Evolutionary conservation across 2,888 invertebrate species (phyloP), one percentile per base, ranked within the genome.

Genomic region (Callimorpha dominula): DNA sequence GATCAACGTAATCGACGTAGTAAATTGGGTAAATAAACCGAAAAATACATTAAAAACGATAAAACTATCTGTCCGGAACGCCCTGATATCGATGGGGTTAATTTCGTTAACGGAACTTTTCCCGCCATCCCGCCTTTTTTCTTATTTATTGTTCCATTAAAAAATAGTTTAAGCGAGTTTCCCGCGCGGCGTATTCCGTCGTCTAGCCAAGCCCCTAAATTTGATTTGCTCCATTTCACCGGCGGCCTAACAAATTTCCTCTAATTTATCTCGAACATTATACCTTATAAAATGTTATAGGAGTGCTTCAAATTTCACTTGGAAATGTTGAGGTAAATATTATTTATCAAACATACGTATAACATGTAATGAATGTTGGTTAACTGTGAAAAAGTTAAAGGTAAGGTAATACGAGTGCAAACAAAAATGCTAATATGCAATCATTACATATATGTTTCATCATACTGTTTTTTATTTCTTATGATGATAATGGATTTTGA

Each of bases 61-160:
- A 74, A 65, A 50, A 70, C 76, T 79, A 80, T 76, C 77, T 67
- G 62, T 65, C 66, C 52, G 20, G 74, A 73, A 72, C 54, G 66
- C 14, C 7, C 70, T 65, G 43, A 70, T 66, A 69, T 66, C 70
- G 75, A 77, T 75, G 74, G 75, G 73, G 77, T 73, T 84, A 77
- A 80, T 75, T 80, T 75, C 72, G 75, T 77, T 84, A 76, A 76
- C 71, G 52, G 54, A 64, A 72, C 75, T 74, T 76, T 76, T 70
- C 70, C 70, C 69, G 77, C 71, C 77, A 78, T 67, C 43, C 73
- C 74, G 73, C 73, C 78, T 77, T 74, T 77, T 74, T 78, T 75
- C 73, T 82, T 82, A 82, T 84, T 83, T 82, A 80, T 80, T 70
- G 76, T 78, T 73, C 80, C 72, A 84, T 84, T 78, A 84, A 84